Conservation (phyloP, 2,888 invertebrate genomes). For the Protophormia terraenovae region DNA sequence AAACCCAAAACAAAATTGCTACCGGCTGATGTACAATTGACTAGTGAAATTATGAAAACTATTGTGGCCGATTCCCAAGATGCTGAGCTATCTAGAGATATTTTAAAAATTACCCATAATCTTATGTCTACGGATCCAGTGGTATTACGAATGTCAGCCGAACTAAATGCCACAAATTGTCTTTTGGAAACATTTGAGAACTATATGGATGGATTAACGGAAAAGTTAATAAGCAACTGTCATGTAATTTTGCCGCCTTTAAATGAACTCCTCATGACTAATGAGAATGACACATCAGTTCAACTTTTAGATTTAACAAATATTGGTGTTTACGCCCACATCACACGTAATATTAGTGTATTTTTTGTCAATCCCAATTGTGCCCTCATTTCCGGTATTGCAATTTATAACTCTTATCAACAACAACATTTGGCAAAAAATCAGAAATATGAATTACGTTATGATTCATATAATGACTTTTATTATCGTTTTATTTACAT, state of each 20-base stretch:
- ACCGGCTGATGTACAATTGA: slow-evolving; percentile 84
- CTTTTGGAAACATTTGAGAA: slow-evolving; percentile 84
- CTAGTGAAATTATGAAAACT: slow-evolving; percentile 77
- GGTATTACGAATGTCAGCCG: slow-evolving; percentile 75
- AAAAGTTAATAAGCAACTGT: slow-evolving; percentile 58
- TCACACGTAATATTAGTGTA: slow-evolving; percentile 76
- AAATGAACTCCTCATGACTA: neutral
- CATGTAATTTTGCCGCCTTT: neutral
- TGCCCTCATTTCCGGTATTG: slow-evolving; percentile 77
- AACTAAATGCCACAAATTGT: slow-evolving; percentile 85
- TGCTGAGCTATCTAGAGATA: slow-evolving; percentile 67
- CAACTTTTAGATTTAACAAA: slow-evolving; percentile 49
- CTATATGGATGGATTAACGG: slow-evolving; percentile 82
- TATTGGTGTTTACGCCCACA: slow-evolving; percentile 74
- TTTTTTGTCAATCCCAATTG: slow-evolving; percentile 78
- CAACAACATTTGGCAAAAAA: slow-evolving; percentile 2
- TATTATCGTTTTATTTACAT: slow-evolving; percentile 79
- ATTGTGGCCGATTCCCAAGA: slow-evolving; percentile 69
- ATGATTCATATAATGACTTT: slow-evolving; percentile 69
- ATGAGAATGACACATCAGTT: neutral
- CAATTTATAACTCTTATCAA: slow-evolving; percentile 70
- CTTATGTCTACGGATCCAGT: slow-evolving; percentile 82
- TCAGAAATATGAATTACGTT: slow-evolving; percentile 22
- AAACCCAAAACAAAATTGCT: slow-evolving; percentile 78
- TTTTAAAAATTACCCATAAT: slow-evolving; percentile 81